Evolutionary conservation across 2,113 vertebrate species (phyloP).

Genomic region (Rhynchomys soricoides): DNA sequence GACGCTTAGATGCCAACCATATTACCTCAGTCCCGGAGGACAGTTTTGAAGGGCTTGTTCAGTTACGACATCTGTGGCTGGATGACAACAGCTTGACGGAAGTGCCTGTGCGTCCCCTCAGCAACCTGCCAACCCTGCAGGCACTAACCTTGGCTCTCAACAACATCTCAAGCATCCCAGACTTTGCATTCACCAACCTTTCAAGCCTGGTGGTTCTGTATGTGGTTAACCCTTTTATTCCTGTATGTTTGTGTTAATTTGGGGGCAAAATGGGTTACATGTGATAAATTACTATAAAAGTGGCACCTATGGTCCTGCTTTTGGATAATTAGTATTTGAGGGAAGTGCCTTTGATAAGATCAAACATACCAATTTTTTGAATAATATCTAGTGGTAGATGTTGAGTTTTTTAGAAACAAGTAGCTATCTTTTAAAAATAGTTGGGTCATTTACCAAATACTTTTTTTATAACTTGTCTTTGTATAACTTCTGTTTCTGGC

Average conservation of each 20-base stretch:
- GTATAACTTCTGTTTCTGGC: not conserved
- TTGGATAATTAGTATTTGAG: not conserved
- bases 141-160: conserved; percentile 96
- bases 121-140: conserved; percentile 94
- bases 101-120: conserved; percentile 92
- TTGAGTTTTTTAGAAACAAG: not conserved
- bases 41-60: conserved; percentile 95
- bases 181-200: conserved; percentile 96
- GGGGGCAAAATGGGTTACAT: not conserved
- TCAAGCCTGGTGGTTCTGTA: conserved; percentile 97
- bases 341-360: not conserved
- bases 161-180: conserved; percentile 93
- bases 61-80: conserved; percentile 97
- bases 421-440: not conserved
- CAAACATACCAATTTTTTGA: not conserved
- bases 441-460: not conserved
- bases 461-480: not conserved
- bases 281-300: not conserved
- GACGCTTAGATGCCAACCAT: conserved; percentile 97
- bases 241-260: not conserved
- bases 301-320: not conserved
- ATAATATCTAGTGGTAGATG: not conserved
- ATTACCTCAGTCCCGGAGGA: conserved; percentile 94
- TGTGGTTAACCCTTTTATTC: conserved; percentile 82
- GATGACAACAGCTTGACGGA: conserved; percentile 96